These are phyloP conservation scores for Palythoa caribaeorum DNA, from an alignment of 92 coral and sea anemone species.

Conservation along the genomic window DNA sequence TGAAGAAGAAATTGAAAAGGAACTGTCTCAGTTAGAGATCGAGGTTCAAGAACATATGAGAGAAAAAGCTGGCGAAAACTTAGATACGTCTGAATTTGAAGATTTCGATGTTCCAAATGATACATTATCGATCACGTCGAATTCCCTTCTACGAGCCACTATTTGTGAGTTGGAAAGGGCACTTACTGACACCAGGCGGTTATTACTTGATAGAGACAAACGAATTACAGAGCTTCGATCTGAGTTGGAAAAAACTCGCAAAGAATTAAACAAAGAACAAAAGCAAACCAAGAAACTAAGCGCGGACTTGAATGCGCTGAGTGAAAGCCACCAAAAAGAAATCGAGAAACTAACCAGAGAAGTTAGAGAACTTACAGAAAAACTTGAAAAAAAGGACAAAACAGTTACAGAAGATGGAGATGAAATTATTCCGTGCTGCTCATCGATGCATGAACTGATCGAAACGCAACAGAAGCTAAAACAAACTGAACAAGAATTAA, in stretches of 20 bases:
- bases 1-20: slow-evolving; percentile 47
- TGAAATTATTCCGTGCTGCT: slow-evolving; percentile 91
- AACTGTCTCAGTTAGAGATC: slow-evolving; percentile 65
- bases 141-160: slow-evolving; percentile 88
- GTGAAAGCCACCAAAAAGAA: slow-evolving; percentile 63
- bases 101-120: slow-evolving; percentile 65
- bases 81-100: slow-evolving; percentile 3
- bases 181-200: slow-evolving; percentile 82
- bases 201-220: slow-evolving; percentile 88
- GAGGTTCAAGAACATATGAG: slow-evolving; percentile 54
- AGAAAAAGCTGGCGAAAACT: slow-evolving; percentile 20
- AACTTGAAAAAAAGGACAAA: slow-evolving; percentile 52
- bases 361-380: slow-evolving; percentile 71
- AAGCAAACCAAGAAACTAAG: slow-evolving; percentile 72
- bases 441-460: slow-evolving; percentile 93
- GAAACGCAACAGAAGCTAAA: slow-evolving; percentile 79
- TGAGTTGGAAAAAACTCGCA: slow-evolving; percentile 86
- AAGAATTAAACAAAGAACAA: slow-evolving; percentile 89
- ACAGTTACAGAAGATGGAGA: slow-evolving; percentile 75
- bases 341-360: slow-evolving; percentile 66
- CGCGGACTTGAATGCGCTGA: slow-evolving; percentile 63
- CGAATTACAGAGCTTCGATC: slow-evolving; percentile 77
- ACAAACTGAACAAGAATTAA: slow-evolving; percentile 72
- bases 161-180: slow-evolving; percentile 95
- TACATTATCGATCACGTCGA: slow-evolving; percentile 77